Percentiles rank a stretch among this genome's conserved stretches.
Conservation (phyloP, 2,888 invertebrate genomes). For the Nasonia oneida region DNA sequence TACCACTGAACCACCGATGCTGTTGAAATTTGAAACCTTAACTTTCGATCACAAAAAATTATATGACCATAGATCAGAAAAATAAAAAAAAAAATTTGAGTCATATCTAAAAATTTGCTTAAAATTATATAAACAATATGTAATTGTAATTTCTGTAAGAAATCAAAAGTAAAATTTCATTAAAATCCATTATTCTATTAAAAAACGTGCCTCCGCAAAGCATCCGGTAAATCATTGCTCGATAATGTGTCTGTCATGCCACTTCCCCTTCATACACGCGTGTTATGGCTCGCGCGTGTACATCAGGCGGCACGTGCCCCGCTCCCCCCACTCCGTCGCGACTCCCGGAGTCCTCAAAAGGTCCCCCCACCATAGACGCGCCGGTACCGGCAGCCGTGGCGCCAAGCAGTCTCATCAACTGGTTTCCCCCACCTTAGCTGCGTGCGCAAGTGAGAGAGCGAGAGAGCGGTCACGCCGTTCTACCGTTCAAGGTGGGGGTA, state of each 20-base stretch:
- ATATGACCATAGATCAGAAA: not conserved
- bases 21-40: not conserved
- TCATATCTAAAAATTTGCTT: no score
- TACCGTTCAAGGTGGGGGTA: not conserved
- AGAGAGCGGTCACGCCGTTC: not conserved
- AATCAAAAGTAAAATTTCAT: no score
- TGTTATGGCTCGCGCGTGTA: not conserved
- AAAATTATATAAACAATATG: no score
- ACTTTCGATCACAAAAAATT: not conserved
- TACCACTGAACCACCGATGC: constrained; percentile 78
- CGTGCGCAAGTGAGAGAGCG: not conserved
- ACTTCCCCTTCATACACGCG: not conserved
- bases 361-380: not conserved
- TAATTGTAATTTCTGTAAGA: no score
- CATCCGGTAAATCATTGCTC: no score
- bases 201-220: no score
- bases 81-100: not conserved
- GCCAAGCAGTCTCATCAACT: not conserved
- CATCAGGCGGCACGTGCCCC: not conserved
- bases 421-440: not conserved
- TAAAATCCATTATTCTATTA: no score
- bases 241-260: not conserved
- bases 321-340: not conserved
- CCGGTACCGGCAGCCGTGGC: not conserved
- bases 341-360: not conserved